Base-by-base conservation (phyloP, 1,140 invertebrate genomes). In the Drosophila miranda region DNA sequence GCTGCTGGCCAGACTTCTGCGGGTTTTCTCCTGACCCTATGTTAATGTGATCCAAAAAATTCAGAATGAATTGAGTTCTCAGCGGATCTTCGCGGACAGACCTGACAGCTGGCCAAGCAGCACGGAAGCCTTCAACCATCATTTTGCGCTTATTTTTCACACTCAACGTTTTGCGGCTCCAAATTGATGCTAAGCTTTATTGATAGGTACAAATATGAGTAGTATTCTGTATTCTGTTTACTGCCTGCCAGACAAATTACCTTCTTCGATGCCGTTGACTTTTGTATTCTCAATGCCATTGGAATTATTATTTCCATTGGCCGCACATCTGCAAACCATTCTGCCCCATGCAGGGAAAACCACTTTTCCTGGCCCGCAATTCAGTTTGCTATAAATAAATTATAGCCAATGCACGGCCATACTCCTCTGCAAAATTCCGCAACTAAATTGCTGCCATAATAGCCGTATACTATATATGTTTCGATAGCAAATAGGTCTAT, bases 381-480 rank as follows among this genome's bases (percentile, higher is more conserved):
- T 81, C 50, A 63, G 54, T 63, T 64, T 52, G 62, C 72, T 79
- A 83, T 83, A 76, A 84, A 83, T 83, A 86, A 84, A 49, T 44
- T 57, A 78, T 82, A 38, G 11, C 4, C 11, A 55, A 48, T 48
- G 54, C 57, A 49, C 63, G 14, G 55, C 42, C 75, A 57, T 44
- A 57, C 48, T 54, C 53, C 49, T 51, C 46, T 30, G 41, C 60
- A 44, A 55, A 71, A 64, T 72, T 68, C 48, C 45, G 62, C 59
- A 73, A 74, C 57, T 69, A 60, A 77, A 77, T 66, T 64, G 60
- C 55, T 42, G 52, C 50, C 57, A 64, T 78, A 73, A 64, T 53
- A 68, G 51, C 43, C 42, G 23, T 63, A 41, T 26, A 49, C 34
- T 26, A 51, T 43, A 49, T 38, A 49, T 41, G 23, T 26, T 2